phyloP scores from a whole-genome alignment of 2,113 vertebrate species.

The Notarius lentiginosus region DNA sequence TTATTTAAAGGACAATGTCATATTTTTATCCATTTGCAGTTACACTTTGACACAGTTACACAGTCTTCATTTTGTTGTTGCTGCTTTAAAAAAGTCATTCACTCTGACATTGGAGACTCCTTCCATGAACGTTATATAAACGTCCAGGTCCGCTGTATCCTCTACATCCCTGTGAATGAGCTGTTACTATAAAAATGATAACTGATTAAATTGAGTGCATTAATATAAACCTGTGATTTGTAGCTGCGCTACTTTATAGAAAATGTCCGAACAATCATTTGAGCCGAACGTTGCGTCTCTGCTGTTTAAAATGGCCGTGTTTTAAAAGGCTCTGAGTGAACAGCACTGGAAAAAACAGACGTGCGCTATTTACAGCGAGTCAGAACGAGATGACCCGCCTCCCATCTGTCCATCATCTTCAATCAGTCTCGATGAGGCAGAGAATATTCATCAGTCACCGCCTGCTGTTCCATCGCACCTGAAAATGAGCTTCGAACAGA shows the following conservation, averaged over 20 bases:
- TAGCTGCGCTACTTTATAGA: neutral
- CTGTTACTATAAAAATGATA: neutral
- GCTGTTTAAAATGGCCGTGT: neutral
- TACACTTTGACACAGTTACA: neutral
- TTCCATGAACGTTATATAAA: neutral
- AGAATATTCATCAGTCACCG: conserved; percentile 74
- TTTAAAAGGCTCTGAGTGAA: neutral
- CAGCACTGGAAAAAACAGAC: neutral
- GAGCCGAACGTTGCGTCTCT: neutral
- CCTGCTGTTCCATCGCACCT: conserved; percentile 68
- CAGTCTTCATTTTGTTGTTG: neutral
- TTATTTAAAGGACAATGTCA: no score
- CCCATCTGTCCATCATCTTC: conserved; percentile 70
- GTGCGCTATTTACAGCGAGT: neutral
- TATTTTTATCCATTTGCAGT: neutral
- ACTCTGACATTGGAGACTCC: neutral
- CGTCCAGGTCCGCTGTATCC: no score
- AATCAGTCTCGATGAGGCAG: conserved; percentile 69
- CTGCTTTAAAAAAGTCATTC: no score
- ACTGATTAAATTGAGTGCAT: neutral
- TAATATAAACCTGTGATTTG: neutral
- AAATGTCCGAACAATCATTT: neutral
- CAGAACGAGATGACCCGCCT: conserved; percentile 52
- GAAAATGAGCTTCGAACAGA: conserved; percentile 48
- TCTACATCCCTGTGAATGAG: neutral